phyloP scores from a whole-genome alignment of 2,888 invertebrate species.

The Odontocerum albicorne region DNA sequence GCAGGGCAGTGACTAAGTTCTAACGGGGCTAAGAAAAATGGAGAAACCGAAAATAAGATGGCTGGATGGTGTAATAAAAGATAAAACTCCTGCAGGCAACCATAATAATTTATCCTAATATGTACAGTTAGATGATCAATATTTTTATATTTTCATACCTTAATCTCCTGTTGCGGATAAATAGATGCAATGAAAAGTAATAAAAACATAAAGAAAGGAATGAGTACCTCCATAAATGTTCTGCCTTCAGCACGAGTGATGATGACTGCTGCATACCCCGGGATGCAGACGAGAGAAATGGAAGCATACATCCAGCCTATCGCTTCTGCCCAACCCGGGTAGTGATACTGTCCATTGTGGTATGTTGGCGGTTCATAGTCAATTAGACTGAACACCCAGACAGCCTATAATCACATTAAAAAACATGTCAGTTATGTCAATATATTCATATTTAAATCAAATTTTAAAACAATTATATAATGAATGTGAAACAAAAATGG shows the following conservation, averaged over 20 bases:
- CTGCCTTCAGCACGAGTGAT: constrained; percentile 71
- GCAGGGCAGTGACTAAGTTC: no score
- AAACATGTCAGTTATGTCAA: no score
- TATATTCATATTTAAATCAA: neutral
- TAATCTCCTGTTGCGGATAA: no score
- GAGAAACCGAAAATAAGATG: no score
- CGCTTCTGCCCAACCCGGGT: constrained; percentile 83
- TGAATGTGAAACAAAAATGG: neutral
- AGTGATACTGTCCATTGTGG: constrained; percentile 74
- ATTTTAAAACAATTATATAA: neutral
- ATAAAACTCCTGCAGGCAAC: no score
- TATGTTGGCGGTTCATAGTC: constrained; percentile 87
- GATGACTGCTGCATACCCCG: constrained; percentile 75
- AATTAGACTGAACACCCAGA: constrained; percentile 87
- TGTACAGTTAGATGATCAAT: no score
- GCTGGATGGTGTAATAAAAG: no score
- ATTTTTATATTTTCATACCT: no score
- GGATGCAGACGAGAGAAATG: constrained; percentile 82
- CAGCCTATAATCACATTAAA: constrained; percentile 61
- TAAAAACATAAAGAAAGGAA: no score
- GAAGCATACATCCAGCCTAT: constrained; percentile 87
- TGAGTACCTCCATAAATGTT: constrained; percentile 68
- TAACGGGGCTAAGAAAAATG: no score
- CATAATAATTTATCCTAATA: no score
- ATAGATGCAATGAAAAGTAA: no score